Evolutionary conservation across 2,113 vertebrate genomes (phyloP).

Genomic region (Tapirus terrestris): DNA sequence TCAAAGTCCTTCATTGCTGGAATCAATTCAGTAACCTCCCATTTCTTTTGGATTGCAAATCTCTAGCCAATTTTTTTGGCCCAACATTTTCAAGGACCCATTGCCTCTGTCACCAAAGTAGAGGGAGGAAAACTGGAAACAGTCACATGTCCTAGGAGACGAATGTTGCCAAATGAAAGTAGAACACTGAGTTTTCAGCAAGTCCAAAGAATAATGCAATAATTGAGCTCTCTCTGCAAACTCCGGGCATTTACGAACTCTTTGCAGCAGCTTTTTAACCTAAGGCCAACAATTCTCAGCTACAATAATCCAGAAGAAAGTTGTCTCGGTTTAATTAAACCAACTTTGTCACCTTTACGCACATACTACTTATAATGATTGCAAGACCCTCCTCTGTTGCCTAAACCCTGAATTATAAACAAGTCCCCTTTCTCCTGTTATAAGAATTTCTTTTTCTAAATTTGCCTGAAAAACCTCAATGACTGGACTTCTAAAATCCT

Average conservation of each 20-base stretch:
- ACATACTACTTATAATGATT: neutral
- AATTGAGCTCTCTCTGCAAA: conserved; percentile 50
- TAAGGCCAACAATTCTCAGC: conserved; percentile 43
- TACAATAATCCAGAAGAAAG: neutral
- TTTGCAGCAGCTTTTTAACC: conserved; percentile 38
- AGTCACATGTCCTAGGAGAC: conserved; percentile 63
- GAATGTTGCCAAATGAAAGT: conserved; percentile 57
- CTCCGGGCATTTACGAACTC: neutral
- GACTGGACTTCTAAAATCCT: neutral
- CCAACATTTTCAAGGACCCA: conserved; percentile 36
- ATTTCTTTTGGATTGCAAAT: conserved; percentile 65
- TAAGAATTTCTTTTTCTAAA: neutral
- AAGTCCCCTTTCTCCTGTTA: neutral
- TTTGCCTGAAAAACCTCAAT: conserved; percentile 19
- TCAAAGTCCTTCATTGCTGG: conserved; percentile 43
- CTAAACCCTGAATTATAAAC: neutral
- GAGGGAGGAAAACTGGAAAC: conserved; percentile 59
- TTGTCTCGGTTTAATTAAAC: neutral
- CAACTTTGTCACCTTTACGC: neutral
- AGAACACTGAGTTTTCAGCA: conserved; percentile 19
- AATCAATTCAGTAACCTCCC: conserved; percentile 30
- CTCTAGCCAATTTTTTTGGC: conserved; percentile 63
- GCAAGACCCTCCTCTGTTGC: neutral
- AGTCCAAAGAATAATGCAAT: conserved; percentile 21
- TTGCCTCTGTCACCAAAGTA: conserved; percentile 55